These are phyloP conservation scores for Lomographa bimaculata DNA, from an alignment of 2,888 invertebrate species.

Conservation along the genomic window DNA sequence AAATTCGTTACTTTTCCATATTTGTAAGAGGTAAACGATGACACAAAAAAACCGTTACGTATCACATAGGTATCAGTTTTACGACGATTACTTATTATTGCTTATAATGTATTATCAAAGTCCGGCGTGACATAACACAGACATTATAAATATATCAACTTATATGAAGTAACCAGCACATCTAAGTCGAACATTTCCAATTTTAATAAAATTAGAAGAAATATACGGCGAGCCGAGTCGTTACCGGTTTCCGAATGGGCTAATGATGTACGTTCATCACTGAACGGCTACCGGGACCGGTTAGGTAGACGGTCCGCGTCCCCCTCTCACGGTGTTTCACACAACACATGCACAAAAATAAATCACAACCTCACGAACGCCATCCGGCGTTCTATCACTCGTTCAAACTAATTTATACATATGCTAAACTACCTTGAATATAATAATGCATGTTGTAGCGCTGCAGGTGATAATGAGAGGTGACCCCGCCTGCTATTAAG, in stretches of 20 bases:
- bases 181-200: too few relatives aligned
- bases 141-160: too few relatives aligned
- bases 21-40: too few relatives aligned
- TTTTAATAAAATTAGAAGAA: conserved; percentile 31
- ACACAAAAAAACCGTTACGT: too few relatives aligned
- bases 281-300: conserved; percentile 59
- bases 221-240: conserved; percentile 21
- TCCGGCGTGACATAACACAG: too few relatives aligned
- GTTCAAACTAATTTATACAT: conserved; percentile 29
- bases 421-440: conserved; percentile 23
- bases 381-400: conserved; percentile 13
- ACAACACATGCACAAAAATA: conserved; percentile 41
- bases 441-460: conserved; percentile 29
- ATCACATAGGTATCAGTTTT: too few relatives aligned
- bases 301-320: conserved; percentile 52
- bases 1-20: too few relatives aligned
- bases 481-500: conserved; percentile 18
- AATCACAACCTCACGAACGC: conserved; percentile 32
- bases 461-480: conserved; percentile 33
- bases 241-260: conserved; percentile 66
- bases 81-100: too few relatives aligned
- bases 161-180: too few relatives aligned
- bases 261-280: conserved; percentile 62
- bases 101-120: too few relatives aligned
- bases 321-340: conserved; percentile 32